Conservation (phyloP, 2,113 vertebrate species). For the Cepphus grylle region DNA sequence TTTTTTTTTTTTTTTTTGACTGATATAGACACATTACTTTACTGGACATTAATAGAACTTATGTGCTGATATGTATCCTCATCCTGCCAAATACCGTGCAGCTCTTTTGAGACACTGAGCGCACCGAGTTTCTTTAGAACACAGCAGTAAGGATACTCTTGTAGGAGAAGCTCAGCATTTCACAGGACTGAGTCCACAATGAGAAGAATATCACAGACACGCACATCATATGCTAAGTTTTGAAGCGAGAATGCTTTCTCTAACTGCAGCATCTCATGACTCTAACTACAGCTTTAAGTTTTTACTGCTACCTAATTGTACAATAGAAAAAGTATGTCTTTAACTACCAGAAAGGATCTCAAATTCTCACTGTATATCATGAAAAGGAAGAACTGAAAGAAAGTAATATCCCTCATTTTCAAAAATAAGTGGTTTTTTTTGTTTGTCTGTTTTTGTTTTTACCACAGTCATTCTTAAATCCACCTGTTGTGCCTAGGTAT, state of each 20-base stretch:
- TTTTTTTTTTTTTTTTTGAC: neutral
- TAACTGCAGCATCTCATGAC: neutral
- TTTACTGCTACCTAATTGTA: constrained; percentile 6
- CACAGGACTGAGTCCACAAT: neutral
- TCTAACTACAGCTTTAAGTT: neutral
- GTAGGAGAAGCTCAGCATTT: neutral
- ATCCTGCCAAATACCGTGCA: neutral
- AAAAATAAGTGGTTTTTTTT: neutral
- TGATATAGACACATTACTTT: neutral
- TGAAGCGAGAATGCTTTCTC: neutral
- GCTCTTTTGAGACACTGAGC: neutral
- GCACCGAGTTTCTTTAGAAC: neutral
- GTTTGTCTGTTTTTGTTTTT: neutral
- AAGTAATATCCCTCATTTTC: neutral
- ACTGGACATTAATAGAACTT: neutral
- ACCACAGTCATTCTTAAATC: constrained; percentile 10
- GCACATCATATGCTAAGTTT: neutral
- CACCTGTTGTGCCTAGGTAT: constrained; percentile 44
- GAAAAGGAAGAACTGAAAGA: neutral
- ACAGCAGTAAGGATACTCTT: neutral
- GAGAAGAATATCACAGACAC: neutral
- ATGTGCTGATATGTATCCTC: neutral
- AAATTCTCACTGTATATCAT: neutral
- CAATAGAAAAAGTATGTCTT: neutral
- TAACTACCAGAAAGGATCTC: constrained; percentile 1